Evolutionary conservation across 1,140 invertebrate genomes (phyloP).

Genomic region (Camponotus pennsylvanicus): DNA sequence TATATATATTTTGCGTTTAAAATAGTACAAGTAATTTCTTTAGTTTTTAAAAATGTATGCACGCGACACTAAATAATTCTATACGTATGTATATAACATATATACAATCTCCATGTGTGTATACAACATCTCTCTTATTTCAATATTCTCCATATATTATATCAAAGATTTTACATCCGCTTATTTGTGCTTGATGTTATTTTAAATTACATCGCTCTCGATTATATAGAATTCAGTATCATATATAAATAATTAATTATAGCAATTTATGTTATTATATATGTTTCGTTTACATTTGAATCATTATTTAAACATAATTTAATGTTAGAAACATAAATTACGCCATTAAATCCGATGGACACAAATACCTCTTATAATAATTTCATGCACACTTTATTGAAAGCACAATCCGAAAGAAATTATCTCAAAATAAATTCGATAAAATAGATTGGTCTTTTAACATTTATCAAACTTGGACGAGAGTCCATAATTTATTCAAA

Average conservation of each 20-base stretch:
- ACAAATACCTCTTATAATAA: neutral
- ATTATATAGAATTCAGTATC: constrained; percentile 3
- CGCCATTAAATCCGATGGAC: neutral
- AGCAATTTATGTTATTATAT: neutral
- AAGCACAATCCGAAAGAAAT: neutral
- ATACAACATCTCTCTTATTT: neutral
- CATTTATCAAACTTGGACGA: constrained; percentile 6
- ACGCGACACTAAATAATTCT: neutral
- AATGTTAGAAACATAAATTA: neutral
- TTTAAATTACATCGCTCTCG: constrained; percentile 4
- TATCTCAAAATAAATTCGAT: neutral
- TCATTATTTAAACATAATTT: neutral
- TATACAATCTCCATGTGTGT: neutral
- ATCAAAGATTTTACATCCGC: neutral
- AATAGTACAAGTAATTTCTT: neutral
- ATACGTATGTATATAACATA: neutral
- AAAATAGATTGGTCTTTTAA: neutral
- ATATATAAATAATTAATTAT: constrained; percentile 17
- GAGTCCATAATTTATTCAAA: neutral
- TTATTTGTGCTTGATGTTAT: neutral
- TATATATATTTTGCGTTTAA: neutral
- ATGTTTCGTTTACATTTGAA: neutral
- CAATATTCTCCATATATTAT: neutral
- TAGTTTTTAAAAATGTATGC: neutral
- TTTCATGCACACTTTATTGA: neutral